Evolutionary conservation across 2,888 invertebrate genomes (phyloP).

Genomic region (Teleogryllus oceanicus): DNA sequence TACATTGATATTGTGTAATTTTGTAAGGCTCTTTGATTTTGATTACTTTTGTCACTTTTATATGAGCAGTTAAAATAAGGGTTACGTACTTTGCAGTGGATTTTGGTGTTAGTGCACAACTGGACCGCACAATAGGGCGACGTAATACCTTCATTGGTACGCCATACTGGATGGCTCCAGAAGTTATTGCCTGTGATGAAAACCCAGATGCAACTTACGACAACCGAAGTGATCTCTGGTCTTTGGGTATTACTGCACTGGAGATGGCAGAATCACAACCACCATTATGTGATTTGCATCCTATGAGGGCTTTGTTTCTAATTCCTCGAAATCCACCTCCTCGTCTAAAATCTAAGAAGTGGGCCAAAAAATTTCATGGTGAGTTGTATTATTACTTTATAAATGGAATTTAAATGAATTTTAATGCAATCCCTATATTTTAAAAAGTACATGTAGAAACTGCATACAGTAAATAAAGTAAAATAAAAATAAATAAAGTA

Average conservation of each 20-base stretch:
- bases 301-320: conserved; percentile 97
- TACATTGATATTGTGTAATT: neutral
- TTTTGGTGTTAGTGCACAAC: conserved; percentile 98
- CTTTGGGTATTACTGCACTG: conserved; percentile 92
- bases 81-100: conserved; percentile 65
- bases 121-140: conserved; percentile 97
- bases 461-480: too few relatives aligned
- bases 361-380: conserved; percentile 94
- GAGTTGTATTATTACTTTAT: conserved; percentile 30
- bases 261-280: conserved; percentile 99
- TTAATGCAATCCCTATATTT: too few relatives aligned
- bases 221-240: conserved; percentile 90
- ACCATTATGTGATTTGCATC: conserved; percentile 98
- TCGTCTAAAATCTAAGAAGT: conserved; percentile 94
- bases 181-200: conserved; percentile 99
- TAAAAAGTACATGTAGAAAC: too few relatives aligned
- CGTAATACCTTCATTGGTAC: conserved; percentile 99
- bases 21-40: neutral
- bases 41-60: neutral
- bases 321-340: conserved; percentile 98
- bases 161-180: conserved; percentile 98
- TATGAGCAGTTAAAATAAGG: neutral
- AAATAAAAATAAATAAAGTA: too few relatives aligned
- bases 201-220: conserved; percentile 99
- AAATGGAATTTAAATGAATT: too few relatives aligned